Conservation (phyloP, 2,797 vertebrate genomes). For the Columba guinea region DNA sequence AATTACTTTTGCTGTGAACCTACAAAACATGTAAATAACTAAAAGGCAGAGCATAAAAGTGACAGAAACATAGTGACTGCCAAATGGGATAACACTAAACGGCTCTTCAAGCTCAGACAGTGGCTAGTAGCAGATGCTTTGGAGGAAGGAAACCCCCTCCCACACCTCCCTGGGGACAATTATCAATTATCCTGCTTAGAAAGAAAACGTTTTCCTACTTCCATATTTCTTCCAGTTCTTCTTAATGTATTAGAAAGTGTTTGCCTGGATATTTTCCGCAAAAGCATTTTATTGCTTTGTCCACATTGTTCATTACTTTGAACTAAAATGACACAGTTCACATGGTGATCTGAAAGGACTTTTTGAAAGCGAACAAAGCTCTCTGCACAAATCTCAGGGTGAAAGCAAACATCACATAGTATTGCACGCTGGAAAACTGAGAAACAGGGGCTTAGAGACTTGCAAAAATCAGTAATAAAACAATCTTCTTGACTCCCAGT, state of each 20-base stretch:
- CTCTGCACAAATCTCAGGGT: conserved; percentile 7
- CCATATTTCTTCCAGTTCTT: conserved; percentile 15
- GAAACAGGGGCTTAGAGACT: neutral
- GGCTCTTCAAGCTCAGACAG: conserved; percentile 32
- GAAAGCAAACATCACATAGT: neutral
- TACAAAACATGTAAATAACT: conserved; percentile 29
- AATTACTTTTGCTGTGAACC: conserved; percentile 32
- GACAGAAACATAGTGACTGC: conserved; percentile 36
- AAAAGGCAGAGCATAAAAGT: conserved; percentile 43
- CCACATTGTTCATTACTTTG: neutral
- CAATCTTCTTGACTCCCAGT: neutral
- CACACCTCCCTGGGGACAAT: conserved; percentile 12
- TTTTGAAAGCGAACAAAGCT: conserved; percentile 22
- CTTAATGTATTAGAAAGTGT: neutral
- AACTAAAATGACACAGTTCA: conserved; percentile 3
- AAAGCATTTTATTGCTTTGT: conserved; percentile 18
- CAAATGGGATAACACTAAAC: conserved; percentile 35
- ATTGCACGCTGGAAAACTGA: neutral
- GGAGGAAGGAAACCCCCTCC: conserved; percentile 30
- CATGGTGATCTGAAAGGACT: neutral
- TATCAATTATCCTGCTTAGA: conserved; percentile 52
- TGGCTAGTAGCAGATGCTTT: conserved; percentile 53
- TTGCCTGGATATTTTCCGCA: neutral
- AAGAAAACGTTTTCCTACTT: conserved; percentile 18
- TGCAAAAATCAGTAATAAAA: neutral